These are phyloP conservation scores for Epinephelus lanceolatus DNA, from an alignment of 2,113 vertebrate species.

Conservation along the genomic window DNA sequence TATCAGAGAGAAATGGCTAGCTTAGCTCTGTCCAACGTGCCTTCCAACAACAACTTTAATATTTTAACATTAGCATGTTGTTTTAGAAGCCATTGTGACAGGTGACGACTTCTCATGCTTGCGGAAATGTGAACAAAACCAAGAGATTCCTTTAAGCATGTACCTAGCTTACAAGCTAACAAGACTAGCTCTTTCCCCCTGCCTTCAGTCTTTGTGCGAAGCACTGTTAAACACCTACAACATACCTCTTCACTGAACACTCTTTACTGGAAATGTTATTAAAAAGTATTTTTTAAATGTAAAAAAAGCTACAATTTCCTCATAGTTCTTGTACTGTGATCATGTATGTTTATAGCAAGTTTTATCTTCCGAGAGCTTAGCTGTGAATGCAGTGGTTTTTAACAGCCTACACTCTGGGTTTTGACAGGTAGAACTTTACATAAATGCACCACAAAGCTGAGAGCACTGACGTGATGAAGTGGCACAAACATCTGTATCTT, in stretches of 20 bases:
- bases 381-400: too few species aligned
- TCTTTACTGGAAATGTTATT: too few species aligned
- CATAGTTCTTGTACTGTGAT: too few species aligned
- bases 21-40: neutral
- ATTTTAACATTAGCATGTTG: neutral
- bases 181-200: neutral
- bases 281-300: too few species aligned
- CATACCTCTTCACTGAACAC: neutral
- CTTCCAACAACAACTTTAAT: neutral
- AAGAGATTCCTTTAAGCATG: neutral
- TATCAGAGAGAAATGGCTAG: neutral
- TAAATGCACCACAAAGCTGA: neutral
- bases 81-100: slow-evolving; percentile 3
- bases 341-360: too few species aligned
- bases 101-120: neutral
- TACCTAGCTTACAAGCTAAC: neutral
- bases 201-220: neutral
- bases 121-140: neutral
- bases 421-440: neutral
- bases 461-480: neutral
- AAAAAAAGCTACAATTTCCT: too few species aligned
- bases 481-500: neutral
- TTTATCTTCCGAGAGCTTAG: too few species aligned
- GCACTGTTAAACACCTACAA: neutral
- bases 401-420: too few species aligned